Evolutionary conservation across 2,113 vertebrate species (phyloP).

Genomic region (Brachypodius melanocephalos): DNA sequence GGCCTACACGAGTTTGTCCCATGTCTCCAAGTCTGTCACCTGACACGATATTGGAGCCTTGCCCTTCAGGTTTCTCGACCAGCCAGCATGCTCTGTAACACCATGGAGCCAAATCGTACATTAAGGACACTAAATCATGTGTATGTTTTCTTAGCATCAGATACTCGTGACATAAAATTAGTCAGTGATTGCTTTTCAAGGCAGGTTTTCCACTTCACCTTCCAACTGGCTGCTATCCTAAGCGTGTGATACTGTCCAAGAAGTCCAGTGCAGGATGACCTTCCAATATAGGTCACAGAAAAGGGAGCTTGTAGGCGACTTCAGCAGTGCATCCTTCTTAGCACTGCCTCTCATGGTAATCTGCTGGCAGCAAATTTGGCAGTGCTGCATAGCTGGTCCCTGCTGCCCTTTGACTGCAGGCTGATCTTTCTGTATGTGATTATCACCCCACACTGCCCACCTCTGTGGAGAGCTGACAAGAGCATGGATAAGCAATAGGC

Average conservation of each 20-base stretch:
- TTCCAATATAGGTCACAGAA: slow-evolving; percentile 48
- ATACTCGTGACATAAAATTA: slow-evolving; percentile 46
- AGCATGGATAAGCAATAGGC: background rate
- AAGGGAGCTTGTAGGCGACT: slow-evolving; percentile 39
- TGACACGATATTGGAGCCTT: background rate
- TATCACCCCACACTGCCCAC: background rate
- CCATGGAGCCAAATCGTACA: background rate
- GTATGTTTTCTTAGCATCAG: background rate
- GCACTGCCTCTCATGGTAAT: background rate
- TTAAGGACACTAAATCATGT: background rate
- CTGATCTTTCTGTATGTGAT: background rate
- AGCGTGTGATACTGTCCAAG: slow-evolving; percentile 33
- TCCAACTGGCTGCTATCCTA: slow-evolving; percentile 57
- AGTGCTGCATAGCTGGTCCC: background rate
- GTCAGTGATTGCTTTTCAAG: slow-evolving; percentile 52
- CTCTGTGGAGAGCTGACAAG: background rate
- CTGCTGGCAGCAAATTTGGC: slow-evolving; percentile 15
- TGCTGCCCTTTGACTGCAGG: slow-evolving; percentile 10
- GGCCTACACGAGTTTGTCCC: background rate
- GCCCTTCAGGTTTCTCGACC: background rate
- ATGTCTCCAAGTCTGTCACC: background rate
- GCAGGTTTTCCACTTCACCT: slow-evolving; percentile 51
- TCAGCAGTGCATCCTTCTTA: slow-evolving; percentile 32
- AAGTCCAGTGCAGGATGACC: slow-evolving; percentile 25
- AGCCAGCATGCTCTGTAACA: background rate